A percentile compares a stretch with the other conserved stretches of the same genome.
phyloP scores from a whole-genome alignment of 2,888 invertebrate species.

The Nematopogon swammerdamellus region DNA sequence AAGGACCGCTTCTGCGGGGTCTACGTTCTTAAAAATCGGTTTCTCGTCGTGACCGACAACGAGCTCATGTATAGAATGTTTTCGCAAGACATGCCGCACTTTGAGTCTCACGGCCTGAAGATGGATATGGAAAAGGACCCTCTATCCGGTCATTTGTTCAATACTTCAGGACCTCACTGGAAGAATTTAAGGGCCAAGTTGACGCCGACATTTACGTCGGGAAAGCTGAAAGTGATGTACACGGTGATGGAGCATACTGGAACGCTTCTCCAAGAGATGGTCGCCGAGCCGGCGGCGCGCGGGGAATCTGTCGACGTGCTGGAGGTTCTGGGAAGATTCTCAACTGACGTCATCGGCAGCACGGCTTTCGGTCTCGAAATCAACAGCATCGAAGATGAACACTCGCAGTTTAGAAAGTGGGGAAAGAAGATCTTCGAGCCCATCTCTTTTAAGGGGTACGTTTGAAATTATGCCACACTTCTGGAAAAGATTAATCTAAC shows the following conservation, averaged over 20 bases:
- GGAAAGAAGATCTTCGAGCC: conserved; percentile 18
- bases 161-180: conserved; percentile 4
- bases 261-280: conserved; percentile 8
- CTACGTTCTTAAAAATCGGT: background rate
- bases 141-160: conserved; percentile 5
- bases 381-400: conserved; percentile 29
- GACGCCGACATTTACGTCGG: conserved; percentile 3
- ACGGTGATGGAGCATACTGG: conserved; percentile 1
- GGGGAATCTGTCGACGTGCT: conserved; percentile 27
- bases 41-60: background rate
- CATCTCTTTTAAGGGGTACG: conserved; percentile 7
- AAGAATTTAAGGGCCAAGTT: background rate
- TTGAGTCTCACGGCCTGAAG: background rate
- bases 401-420: conserved; percentile 24
- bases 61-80: background rate
- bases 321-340: conserved; percentile 32
- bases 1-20: background rate
- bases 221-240: conserved; percentile 4
- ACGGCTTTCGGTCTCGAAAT: conserved; percentile 44
- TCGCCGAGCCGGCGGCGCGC: conserved; percentile 4
- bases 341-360: conserved; percentile 44
- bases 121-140: conserved; percentile 2
- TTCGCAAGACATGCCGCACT: background rate
- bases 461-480: too few relatives aligned
- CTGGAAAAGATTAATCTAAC: too few relatives aligned